phyloP scores from a whole-genome alignment of 2,797 vertebrate genomes.

The Sebastiscus tertius region DNA sequence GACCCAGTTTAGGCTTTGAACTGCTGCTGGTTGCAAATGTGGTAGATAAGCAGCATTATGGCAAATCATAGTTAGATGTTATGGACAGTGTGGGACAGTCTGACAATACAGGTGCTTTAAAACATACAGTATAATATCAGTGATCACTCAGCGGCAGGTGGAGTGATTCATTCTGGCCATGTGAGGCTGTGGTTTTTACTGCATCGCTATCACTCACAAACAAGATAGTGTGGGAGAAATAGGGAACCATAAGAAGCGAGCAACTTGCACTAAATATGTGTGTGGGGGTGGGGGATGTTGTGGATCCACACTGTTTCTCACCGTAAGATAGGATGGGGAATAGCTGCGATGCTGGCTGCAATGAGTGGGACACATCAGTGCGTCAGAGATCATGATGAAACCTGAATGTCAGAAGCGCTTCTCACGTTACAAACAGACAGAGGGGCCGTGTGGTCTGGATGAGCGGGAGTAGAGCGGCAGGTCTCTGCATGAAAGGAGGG shows the following conservation, averaged over 20 bases:
- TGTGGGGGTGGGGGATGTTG: constrained; percentile 61
- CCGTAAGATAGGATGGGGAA: constrained; percentile 32
- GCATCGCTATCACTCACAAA: background rate
- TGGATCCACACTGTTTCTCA: constrained; percentile 20
- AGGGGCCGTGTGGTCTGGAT: background rate
- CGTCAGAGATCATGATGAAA: constrained; percentile 75
- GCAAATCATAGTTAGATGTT: background rate
- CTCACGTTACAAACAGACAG: constrained; percentile 60
- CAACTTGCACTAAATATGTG: constrained; percentile 1
- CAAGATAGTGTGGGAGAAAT: constrained; percentile 14
- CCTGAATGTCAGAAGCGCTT: constrained; percentile 50
- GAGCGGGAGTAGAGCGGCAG: constrained; percentile 48
- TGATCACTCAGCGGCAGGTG: background rate
- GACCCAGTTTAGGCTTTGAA: constrained; percentile 7
- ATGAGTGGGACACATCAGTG: constrained; percentile 46
- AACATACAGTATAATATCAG: background rate
- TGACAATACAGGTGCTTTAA: background rate
- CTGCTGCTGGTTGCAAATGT: constrained; percentile 3
- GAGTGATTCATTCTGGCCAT: constrained; percentile 33
- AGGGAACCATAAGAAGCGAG: constrained; percentile 13
- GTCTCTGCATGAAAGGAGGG: constrained; percentile 66
- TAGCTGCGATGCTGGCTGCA: constrained; percentile 43
- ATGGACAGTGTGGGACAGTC: background rate
- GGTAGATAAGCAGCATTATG: constrained; percentile 1
- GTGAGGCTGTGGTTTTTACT: constrained; percentile 32